Conservation (phyloP, 2,888 invertebrate species). For the Ophraella communa region DNA sequence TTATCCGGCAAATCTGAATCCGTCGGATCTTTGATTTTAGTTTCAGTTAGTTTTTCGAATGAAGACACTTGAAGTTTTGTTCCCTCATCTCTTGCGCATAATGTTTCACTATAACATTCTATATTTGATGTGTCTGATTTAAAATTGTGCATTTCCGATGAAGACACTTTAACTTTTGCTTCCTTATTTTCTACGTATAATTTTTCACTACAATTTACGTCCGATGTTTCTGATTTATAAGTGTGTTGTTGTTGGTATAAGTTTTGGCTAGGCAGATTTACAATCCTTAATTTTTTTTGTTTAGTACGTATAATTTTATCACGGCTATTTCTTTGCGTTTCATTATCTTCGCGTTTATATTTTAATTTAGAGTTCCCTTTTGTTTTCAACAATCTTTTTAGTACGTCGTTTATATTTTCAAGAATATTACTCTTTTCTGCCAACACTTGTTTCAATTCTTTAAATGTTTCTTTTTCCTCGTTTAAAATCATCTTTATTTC, state of each 20-base stretch:
- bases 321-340: neutral
- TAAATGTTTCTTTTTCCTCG: neutral
- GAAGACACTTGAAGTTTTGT: too few relatives aligned
- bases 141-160: neutral
- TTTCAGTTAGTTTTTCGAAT: neutral
- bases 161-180: neutral
- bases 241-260: neutral
- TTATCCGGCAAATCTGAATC: neutral
- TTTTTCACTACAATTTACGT: neutral
- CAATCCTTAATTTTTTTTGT: neutral
- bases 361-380: neutral
- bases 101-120: neutral
- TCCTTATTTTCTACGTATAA: neutral
- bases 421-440: neutral
- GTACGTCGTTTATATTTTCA: neutral
- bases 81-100: neutral
- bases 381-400: neutral
- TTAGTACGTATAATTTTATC: neutral
- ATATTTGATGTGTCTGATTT: neutral
- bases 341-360: too few relatives aligned
- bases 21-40: neutral
- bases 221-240: neutral
- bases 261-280: neutral
- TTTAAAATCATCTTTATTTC: neutral
- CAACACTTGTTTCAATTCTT: neutral